A percentile compares a stretch with the other conserved stretches of the same genome.
Conservation (phyloP, 2,888 invertebrate genomes). For the Schrankia costaestrigalis region DNA sequence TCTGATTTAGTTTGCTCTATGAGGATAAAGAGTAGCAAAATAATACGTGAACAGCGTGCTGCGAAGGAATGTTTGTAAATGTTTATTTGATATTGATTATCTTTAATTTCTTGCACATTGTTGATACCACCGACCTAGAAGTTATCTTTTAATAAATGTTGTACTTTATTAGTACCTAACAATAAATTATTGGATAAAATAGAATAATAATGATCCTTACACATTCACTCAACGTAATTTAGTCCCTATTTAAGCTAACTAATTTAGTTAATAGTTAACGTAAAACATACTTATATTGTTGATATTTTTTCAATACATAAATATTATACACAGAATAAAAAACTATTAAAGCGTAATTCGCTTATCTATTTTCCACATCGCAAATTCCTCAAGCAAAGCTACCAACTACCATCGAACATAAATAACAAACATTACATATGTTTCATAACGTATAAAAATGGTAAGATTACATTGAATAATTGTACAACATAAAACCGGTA, state of each 20-base stretch:
- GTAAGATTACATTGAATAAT: slow-evolving; percentile 59
- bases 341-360: background rate
- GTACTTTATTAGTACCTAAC: too few relatives aligned
- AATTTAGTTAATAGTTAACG: too few relatives aligned
- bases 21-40: slow-evolving; percentile 20
- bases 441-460: slow-evolving; percentile 45
- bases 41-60: slow-evolving; percentile 11
- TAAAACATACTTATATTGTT: too few relatives aligned
- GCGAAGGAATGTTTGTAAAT: background rate
- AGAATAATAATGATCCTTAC: too few relatives aligned
- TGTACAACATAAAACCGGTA: slow-evolving; percentile 51
- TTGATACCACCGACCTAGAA: too few relatives aligned
- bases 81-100: background rate
- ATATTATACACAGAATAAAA: too few relatives aligned
- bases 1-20: slow-evolving; percentile 28
- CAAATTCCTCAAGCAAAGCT: slow-evolving; percentile 4
- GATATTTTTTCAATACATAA: too few relatives aligned
- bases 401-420: slow-evolving; percentile 17
- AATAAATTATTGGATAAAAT: too few relatives aligned
- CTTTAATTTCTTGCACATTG: too few relatives aligned
- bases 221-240: too few relatives aligned
- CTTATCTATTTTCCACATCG: slow-evolving; percentile 3
- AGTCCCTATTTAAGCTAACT: too few relatives aligned
- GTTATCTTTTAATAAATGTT: background rate
- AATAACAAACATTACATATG: slow-evolving; percentile 29